Evolutionary conservation across 1,140 invertebrate genomes (phyloP).

Genomic region (Megalopta genalis): DNA sequence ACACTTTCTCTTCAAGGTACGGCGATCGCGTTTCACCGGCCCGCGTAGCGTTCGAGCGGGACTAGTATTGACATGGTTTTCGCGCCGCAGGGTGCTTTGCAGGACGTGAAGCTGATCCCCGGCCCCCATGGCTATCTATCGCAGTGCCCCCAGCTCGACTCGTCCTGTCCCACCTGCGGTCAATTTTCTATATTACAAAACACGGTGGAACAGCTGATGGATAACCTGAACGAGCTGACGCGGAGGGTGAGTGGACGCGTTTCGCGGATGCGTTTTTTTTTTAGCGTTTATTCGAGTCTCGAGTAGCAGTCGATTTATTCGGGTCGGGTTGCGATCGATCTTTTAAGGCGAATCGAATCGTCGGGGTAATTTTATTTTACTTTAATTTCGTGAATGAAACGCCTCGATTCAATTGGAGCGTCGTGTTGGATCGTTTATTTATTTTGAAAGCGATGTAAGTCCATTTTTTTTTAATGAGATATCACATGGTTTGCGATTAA

Average conservation of each 20-base stretch:
- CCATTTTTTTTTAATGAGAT: too few species aligned
- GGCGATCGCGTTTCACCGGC: too few species aligned
- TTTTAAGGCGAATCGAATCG: neutral
- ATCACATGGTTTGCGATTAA: too few species aligned
- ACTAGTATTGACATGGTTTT: slow-evolving; percentile 61
- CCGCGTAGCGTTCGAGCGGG: slow-evolving; percentile 56
- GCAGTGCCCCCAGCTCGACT: slow-evolving; percentile 92
- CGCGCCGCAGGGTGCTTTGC: slow-evolving; percentile 87
- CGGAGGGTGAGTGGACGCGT: slow-evolving; percentile 82
- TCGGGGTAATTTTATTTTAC: too few species aligned
- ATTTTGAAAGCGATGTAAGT: too few species aligned
- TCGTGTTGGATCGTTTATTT: too few species aligned
- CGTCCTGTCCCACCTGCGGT: slow-evolving; percentile 93
- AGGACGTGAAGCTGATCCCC: slow-evolving; percentile 91
- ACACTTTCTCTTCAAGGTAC: slow-evolving; percentile 93
- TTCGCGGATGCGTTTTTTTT: too few species aligned
- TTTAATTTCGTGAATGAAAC: too few species aligned
- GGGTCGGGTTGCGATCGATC: too few species aligned
- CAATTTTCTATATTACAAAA: slow-evolving; percentile 91
- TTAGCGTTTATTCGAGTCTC: too few species aligned
- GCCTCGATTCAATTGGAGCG: too few species aligned
- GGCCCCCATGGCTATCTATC: slow-evolving; percentile 91
- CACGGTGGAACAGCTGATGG: slow-evolving; percentile 83
- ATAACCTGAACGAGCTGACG: slow-evolving; percentile 82
- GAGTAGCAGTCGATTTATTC: too few species aligned